A percentile compares a stretch with the other conserved stretches of the same genome.
phyloP scores from a whole-genome alignment of 2,113 vertebrate species.

The Chunga burmeisteri region DNA sequence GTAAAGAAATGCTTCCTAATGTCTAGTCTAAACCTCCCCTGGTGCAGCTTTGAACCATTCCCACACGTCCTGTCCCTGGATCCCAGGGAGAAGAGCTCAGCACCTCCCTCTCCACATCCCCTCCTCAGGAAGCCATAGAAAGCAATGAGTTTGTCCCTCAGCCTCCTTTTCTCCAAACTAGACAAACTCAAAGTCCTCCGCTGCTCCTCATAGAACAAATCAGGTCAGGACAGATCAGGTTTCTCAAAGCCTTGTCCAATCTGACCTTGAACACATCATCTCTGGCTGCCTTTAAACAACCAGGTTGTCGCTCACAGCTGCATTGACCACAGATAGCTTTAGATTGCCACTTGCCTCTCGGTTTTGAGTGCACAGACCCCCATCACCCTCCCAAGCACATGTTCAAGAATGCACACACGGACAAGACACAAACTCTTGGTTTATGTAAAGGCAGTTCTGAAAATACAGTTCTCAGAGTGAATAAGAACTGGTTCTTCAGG shows the following conservation, averaged over 20 bases:
- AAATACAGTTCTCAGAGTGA: background rate
- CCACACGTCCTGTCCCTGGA: fast-evolving
- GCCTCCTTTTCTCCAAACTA: background rate
- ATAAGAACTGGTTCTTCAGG: background rate
- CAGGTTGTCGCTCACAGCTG: background rate
- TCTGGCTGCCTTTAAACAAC: background rate
- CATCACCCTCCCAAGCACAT: background rate
- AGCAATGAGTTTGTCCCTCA: background rate
- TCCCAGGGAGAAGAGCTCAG: background rate
- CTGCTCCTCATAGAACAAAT: background rate
- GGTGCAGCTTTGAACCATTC: background rate
- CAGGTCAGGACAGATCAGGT: background rate
- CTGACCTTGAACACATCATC: background rate
- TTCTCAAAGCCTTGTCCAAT: background rate
- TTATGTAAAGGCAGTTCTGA: background rate
- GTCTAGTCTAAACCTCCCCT: background rate
- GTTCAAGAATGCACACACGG: background rate
- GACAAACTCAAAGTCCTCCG: background rate
- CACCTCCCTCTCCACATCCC: background rate
- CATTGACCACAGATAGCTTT: background rate
- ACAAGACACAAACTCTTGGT: background rate
- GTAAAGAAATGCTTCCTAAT: background rate
- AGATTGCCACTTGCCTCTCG: background rate
- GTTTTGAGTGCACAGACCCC: background rate
- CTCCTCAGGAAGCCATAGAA: background rate